A percentile compares a stretch with the other conserved stretches of the same genome.
These are phyloP conservation scores for Drosophila nikananu DNA, from an alignment of 1,140 invertebrate genomes.

Conservation along the genomic window DNA sequence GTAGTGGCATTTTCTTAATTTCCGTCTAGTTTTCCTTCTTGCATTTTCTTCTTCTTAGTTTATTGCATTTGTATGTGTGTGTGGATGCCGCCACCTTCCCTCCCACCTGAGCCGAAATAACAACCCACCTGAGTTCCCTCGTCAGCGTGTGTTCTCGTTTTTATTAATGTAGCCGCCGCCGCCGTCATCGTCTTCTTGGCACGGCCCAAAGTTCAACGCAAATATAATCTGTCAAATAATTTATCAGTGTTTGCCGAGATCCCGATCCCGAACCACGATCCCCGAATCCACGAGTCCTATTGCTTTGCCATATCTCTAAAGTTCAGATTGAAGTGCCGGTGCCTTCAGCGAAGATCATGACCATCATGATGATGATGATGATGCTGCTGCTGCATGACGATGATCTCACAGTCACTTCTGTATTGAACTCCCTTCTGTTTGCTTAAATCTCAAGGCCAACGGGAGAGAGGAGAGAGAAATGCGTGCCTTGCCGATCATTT, in stretches of 20 bases:
- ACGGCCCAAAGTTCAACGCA: slow-evolving; percentile 74
- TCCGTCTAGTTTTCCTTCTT: neutral
- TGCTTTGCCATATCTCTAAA: slow-evolving; percentile 21
- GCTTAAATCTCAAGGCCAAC: slow-evolving; percentile 28
- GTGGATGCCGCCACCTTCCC: neutral
- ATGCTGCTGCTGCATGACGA: neutral
- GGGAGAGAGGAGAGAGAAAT: slow-evolving; percentile 1
- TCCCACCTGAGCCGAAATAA: neutral
- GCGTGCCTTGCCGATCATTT: slow-evolving; percentile 5
- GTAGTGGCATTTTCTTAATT: neutral
- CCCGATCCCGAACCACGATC: slow-evolving; percentile 5
- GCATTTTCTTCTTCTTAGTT: slow-evolving; percentile 12
- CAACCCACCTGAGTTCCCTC: slow-evolving; percentile 13
- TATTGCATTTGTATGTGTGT: slow-evolving; percentile 7
- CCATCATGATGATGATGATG: slow-evolving; percentile 9
- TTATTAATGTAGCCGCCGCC: slow-evolving; percentile 52
- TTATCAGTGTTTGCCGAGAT: slow-evolving; percentile 79
- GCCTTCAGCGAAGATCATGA: slow-evolving; percentile 14
- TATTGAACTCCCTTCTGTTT: slow-evolving; percentile 52
- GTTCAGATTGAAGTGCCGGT: slow-evolving; percentile 34
- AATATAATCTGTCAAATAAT: slow-evolving; percentile 84
- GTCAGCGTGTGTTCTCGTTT: slow-evolving; percentile 59
- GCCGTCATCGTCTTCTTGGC: slow-evolving; percentile 2
- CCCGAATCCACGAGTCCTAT: slow-evolving; percentile 1
- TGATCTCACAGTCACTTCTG: slow-evolving; percentile 19